Evolutionary conservation across 2,113 vertebrate genomes (phyloP).

Genomic region (Larimichthys polyactis): DNA sequence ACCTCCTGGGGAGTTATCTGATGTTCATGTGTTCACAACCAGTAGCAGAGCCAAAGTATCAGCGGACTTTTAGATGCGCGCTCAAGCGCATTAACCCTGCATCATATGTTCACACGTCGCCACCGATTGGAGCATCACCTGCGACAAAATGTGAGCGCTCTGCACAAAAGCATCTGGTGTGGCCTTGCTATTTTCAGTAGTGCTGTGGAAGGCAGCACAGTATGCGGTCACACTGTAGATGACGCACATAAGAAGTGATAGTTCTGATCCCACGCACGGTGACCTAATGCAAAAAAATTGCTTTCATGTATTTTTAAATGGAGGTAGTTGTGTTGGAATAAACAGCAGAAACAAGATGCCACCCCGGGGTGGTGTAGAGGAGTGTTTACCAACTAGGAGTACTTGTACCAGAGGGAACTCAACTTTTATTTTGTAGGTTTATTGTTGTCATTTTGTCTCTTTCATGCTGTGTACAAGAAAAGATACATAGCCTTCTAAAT

Average conservation of each 20-base stretch:
- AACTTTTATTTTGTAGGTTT: too few species aligned
- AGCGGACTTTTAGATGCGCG: not conserved
- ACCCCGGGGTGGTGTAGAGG: not conserved
- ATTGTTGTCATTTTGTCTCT: too few species aligned
- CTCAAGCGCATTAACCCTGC: not conserved
- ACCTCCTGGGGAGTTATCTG: not conserved
- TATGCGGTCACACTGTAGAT: not conserved
- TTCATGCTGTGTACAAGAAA: too few species aligned
- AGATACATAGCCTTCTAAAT: too few species aligned
- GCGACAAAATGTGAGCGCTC: not conserved
- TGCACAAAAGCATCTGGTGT: constrained; percentile 22
- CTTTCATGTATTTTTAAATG: not conserved
- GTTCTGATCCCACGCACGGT: not conserved
- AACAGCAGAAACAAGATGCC: not conserved
- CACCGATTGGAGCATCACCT: constrained; percentile 8
- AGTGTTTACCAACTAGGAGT: not conserved
- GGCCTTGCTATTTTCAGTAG: constrained; percentile 27
- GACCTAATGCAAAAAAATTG: not conserved
- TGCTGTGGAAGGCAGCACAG: not conserved
- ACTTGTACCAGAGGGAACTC: not conserved
- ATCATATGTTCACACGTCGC: not conserved
- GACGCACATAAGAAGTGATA: not conserved
- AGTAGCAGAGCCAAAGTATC: not conserved
- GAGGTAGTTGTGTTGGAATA: not conserved
- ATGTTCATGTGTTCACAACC: not conserved